phyloP scores from a whole-genome alignment of 2,797 vertebrate genomes.

The Atherinosoma microstoma region DNA sequence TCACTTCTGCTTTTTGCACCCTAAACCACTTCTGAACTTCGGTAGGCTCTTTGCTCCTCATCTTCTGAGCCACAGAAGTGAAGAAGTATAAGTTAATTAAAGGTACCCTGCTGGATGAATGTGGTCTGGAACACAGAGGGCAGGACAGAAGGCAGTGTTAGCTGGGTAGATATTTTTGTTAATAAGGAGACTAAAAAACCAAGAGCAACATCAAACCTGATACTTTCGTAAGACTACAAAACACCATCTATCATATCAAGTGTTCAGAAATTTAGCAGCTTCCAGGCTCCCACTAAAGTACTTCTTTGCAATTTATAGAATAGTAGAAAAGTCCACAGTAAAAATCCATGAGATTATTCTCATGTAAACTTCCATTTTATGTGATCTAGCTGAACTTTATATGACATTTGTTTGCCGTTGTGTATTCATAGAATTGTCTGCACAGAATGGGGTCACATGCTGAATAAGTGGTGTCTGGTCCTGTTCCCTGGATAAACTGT shows the following conservation, averaged over 20 bases:
- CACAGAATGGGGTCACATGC: slow-evolving; percentile 26
- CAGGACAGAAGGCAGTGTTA: too few relatives aligned
- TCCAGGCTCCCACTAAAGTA: too few relatives aligned
- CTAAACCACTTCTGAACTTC: not conserved
- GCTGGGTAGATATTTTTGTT: too few relatives aligned
- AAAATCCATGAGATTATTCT: not conserved
- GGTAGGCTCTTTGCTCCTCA: not conserved
- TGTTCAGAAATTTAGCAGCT: too few relatives aligned
- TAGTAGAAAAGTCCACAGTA: not conserved
- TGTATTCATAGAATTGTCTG: not conserved
- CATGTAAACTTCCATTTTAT: not conserved
- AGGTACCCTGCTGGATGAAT: too few relatives aligned
- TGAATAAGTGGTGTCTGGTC: slow-evolving; percentile 42
- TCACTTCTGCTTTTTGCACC: too few relatives aligned
- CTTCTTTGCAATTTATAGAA: too few relatives aligned
- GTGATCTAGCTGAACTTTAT: not conserved
- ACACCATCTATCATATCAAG: too few relatives aligned
- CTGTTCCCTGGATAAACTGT: slow-evolving; percentile 59
- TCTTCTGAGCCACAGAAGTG: not conserved
- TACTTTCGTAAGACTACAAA: too few relatives aligned
- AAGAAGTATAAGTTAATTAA: not conserved
- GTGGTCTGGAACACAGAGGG: too few relatives aligned
- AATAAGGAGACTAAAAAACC: too few relatives aligned
- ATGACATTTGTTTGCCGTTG: not conserved
- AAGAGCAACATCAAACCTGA: too few relatives aligned